Base-by-base conservation (phyloP, 2,888 invertebrate genomes). In the Metalampra italica region DNA sequence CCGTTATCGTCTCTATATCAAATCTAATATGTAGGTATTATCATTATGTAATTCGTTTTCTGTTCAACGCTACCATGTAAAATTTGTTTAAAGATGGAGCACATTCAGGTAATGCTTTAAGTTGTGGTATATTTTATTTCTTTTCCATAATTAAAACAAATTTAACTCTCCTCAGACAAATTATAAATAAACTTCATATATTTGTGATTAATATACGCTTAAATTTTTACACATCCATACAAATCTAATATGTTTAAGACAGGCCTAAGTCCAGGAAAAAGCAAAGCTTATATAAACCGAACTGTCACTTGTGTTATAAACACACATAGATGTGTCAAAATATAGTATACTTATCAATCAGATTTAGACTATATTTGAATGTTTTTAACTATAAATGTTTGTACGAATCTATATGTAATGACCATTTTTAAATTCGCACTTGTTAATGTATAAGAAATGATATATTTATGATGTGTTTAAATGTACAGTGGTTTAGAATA, bases 131-230 rank as follows among this genome's bases (percentile, higher is more conserved):
- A 22, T 3, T 5, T 5, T 22, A 22, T 22, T 22, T 22, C 22
- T 2, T 22, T 22, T 32, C 11, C 32, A 32, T 9, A 8, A 11
- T 32, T 32, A 32, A 8, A 36, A n/a, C n/a, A n/a, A 1, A n/a
- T n/a, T 36, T n/a, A 36, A n/a, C 36, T 36, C 36, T 36, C 36
- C 36, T 36, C 7, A 36, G n/a, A n/a, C 8, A 32, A 32, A 3
- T 3, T 36, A 8, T 36, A n/a, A 36, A 11, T 36, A 64, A 46
- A 57, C 49, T 66, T 66, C 11, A 36, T 7, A n/a, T 36, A 36
- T 68, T 65, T 75, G 82, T 83, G 78, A 81, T 78, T 68, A 55
- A 59, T 57, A 63, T 75, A 81, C 77, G 81, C 80, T 79, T 77
- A 62, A 43, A 49, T 50, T 46, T 29, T 55, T 47, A 51, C 51